Conservation (phyloP, 2,797 vertebrate genomes). For the Ara ararauna region DNA sequence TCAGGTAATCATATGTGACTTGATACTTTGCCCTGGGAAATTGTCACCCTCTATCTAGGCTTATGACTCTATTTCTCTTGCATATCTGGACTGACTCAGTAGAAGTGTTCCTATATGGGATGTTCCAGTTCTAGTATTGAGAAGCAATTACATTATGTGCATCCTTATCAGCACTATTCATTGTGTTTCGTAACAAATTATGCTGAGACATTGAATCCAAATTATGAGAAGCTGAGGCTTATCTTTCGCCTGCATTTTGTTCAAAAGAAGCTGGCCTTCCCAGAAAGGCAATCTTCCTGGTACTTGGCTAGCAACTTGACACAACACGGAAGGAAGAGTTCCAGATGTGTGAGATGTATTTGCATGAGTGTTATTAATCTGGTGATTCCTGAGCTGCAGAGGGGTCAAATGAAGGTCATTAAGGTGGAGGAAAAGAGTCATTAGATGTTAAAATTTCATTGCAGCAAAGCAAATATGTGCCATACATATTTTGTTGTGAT, state of each 20-base stretch:
- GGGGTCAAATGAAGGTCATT: background rate
- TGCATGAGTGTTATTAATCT: background rate
- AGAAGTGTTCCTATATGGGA: background rate
- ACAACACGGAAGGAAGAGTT: background rate
- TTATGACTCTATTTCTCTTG: conserved; percentile 22
- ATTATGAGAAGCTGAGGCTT: background rate
- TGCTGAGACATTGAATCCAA: background rate
- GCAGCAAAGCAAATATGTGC: background rate
- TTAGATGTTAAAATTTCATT: conserved; percentile 7
- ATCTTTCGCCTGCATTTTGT: background rate
- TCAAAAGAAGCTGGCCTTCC: background rate
- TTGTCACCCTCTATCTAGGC: conserved; percentile 34
- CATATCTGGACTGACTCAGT: background rate
- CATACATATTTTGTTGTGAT: background rate
- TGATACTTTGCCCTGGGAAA: background rate
- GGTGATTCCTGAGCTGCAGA: background rate
- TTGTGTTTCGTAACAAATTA: background rate
- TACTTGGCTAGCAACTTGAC: background rate
- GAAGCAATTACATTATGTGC: background rate
- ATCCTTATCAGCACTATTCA: background rate
- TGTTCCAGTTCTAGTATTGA: conserved; percentile 5
- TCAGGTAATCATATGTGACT: background rate
- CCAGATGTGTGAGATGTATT: background rate
- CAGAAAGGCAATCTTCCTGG: background rate
- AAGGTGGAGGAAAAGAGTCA: background rate